A percentile compares a stretch with the other conserved stretches of the same genome.
Evolutionary conservation across 2,888 invertebrate genomes (phyloP).

Genomic region (Acanthococcus lagerstroemiae): DNA sequence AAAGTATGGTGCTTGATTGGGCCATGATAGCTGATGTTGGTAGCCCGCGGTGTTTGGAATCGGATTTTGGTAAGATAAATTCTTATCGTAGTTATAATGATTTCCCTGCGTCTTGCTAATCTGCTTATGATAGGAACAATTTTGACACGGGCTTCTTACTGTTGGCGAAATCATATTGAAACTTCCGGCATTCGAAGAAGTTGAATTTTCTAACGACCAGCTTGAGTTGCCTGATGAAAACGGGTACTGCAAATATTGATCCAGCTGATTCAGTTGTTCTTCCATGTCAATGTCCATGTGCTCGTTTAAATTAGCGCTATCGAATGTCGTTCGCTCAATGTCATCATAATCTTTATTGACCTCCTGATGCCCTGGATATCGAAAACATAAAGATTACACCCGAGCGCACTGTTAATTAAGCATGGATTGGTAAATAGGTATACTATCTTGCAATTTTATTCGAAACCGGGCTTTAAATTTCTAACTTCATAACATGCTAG

Average conservation of each 20-base stretch:
- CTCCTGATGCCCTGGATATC: not conserved
- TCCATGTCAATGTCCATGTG: conserved; percentile 26
- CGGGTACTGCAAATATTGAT: conserved; percentile 26
- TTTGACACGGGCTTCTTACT: no score
- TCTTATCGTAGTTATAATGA: no score
- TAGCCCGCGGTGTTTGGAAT: not conserved
- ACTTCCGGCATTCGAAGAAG: no score
- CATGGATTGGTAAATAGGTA: not conserved
- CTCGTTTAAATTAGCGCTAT: not conserved
- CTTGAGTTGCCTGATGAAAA: not conserved
- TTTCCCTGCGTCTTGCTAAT: no score
- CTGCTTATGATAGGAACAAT: not conserved
- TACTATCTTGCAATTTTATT: not conserved
- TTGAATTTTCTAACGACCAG: not conserved
- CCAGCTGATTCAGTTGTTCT: conserved; percentile 20
- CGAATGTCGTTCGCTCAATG: not conserved
- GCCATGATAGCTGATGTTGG: conserved; percentile 9
- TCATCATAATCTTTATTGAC: not conserved
- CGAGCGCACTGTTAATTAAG: not conserved
- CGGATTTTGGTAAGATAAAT: not conserved
- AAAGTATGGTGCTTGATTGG: conserved; percentile 15
- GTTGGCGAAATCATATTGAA: no score
- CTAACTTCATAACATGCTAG: not conserved
- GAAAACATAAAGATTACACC: not conserved
- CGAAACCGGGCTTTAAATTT: not conserved